phyloP scores from a whole-genome alignment of 2,888 invertebrate genomes.

The Drosophila nr. perissopoda region DNA sequence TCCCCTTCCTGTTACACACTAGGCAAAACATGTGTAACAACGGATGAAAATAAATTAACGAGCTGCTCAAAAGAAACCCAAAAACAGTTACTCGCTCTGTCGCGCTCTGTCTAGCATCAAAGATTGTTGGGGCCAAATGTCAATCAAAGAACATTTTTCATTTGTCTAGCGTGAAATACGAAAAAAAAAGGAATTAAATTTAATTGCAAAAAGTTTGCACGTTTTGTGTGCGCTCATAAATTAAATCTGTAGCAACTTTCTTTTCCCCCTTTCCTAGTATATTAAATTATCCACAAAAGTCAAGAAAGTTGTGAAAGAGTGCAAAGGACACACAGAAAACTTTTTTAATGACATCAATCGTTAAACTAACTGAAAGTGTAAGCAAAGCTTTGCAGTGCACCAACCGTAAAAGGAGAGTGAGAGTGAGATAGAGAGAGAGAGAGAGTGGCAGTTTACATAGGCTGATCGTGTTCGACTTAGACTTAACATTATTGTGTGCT shows the following conservation, averaged over 20 bases:
- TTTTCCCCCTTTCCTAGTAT: constrained; percentile 39
- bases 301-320: constrained; percentile 16
- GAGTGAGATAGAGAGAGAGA: neutral
- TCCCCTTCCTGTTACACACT: neutral
- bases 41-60: constrained; percentile 51
- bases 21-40: constrained; percentile 42
- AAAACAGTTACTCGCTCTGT: neutral
- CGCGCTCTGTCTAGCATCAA: constrained; percentile 13
- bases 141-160: constrained; percentile 48
- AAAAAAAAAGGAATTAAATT: constrained; percentile 37
- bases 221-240: constrained; percentile 45
- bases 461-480: neutral
- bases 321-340: constrained; percentile 34
- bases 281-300: constrained; percentile 62
- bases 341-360: constrained; percentile 57
- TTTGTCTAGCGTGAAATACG: constrained; percentile 22
- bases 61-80: constrained; percentile 27
- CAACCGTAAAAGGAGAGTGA: neutral
- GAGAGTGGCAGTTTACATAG: neutral
- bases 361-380: constrained; percentile 21
- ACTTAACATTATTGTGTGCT: neutral
- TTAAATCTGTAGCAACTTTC: constrained; percentile 57
- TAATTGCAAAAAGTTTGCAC: constrained; percentile 52
- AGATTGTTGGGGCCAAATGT: constrained; percentile 17
- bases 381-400: neutral